These are phyloP conservation scores for Apeltes quadracus DNA, from an alignment of 2,113 vertebrate genomes.

Conservation along the genomic window DNA sequence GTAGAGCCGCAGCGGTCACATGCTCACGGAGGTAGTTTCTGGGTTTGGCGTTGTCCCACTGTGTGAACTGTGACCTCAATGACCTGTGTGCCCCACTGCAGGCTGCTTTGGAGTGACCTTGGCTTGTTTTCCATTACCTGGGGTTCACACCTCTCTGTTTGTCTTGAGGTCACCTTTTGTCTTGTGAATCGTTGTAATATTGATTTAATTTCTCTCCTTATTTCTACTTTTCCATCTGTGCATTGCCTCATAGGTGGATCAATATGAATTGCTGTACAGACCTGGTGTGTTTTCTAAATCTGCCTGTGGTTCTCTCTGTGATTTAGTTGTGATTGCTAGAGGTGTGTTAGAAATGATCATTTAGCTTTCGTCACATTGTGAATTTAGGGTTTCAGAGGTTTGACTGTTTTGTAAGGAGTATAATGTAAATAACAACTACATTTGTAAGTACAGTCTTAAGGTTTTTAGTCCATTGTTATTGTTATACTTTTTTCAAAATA, in stretches of 20 bases:
- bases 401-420: not conserved
- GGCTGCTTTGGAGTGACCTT: slow-evolving; percentile 55
- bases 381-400: not conserved
- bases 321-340: slow-evolving; percentile 50
- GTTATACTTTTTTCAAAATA: not conserved
- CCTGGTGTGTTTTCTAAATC: slow-evolving; percentile 70
- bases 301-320: slow-evolving; percentile 41
- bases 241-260: slow-evolving; percentile 75
- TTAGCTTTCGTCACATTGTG: not conserved
- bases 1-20: slow-evolving; percentile 65
- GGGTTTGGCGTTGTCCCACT: slow-evolving; percentile 65
- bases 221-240: slow-evolving; percentile 17
- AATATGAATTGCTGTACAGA: slow-evolving; percentile 83
- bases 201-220: slow-evolving; percentile 8
- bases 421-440: not conserved
- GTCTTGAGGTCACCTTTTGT: slow-evolving; percentile 18
- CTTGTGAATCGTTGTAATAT: slow-evolving; percentile 8
- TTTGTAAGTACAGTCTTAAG: not conserved
- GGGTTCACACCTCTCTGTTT: slow-evolving; percentile 29
- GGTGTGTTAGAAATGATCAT: slow-evolving; percentile 30
- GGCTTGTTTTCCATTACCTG: slow-evolving; percentile 43
- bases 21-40: slow-evolving; percentile 77
- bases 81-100: slow-evolving; percentile 59
- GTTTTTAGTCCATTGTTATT: not conserved
- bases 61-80: slow-evolving; percentile 65